Evolutionary conservation across 2,888 invertebrate genomes (phyloP), one percentile per base, ranked within the genome.

Genomic region (Dicycla oo): DNA sequence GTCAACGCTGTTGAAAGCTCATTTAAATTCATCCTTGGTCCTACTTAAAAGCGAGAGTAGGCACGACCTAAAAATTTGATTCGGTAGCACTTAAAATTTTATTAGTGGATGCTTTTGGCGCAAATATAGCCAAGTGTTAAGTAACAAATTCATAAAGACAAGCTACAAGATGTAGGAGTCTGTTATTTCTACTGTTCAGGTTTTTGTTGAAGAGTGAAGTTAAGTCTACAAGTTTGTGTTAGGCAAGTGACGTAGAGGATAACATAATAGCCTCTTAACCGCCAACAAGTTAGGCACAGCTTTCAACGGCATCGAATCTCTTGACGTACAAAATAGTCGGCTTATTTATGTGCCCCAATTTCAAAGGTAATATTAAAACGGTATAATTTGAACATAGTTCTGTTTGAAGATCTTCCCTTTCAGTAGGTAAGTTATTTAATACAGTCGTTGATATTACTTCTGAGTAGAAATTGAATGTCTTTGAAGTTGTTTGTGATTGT

Each of bases 21-120:
- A 94, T 95, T 95, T 93, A 93, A 93, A 95, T 95, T 95, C 93
- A 94, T 92, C 92, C 92, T 91, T 90, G 90, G 91, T 90, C 82
- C 90, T 89, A 89, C 91, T 92, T 92, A 92, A 93, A 92, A 93
- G 93, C 89, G 84, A 85, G 88, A 87, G 86, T 86, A 87, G 88
- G 84, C 86, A 87, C 87, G 88, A 88, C 85, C 91, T 92, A 91
- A 93, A 93, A 93, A 92, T 93, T 91, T 89, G 88, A 91, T 90
- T 90, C 88, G 82, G 84, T 81, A 84, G 82, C 90, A 89, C 90
- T 93, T 90, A 90, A 92, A 91, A 88, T 92, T 92, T 92, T 87
- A 91, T 88, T 88, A 86, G 82, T 78, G 78, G 85, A 85, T 80
- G 87, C 84, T 88, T 84, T 80, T 43, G 66, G 53, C 78, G 69